These are phyloP conservation scores for Leucoma salicis DNA, from an alignment of 2,888 invertebrate species.

Conservation along the genomic window DNA sequence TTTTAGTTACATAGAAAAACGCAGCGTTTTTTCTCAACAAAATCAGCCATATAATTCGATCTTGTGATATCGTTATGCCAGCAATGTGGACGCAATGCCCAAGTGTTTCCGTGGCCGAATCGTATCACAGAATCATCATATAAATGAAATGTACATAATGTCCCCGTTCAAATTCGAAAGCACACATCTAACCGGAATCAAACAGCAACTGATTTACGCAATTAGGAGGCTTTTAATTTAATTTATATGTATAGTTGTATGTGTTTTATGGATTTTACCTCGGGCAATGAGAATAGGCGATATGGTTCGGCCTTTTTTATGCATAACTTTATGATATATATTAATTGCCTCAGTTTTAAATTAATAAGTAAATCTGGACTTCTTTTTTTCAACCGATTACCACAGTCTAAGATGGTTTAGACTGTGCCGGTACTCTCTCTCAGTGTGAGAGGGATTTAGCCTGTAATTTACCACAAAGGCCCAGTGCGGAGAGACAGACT, in stretches of 20 bases:
- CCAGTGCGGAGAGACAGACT: too few relatives aligned
- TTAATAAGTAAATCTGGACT: too few relatives aligned
- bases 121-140: conserved; percentile 49
- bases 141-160: conserved; percentile 44
- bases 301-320: conserved; percentile 17
- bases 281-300: conserved; percentile 15
- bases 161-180: conserved; percentile 30
- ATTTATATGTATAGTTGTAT: conserved; percentile 12
- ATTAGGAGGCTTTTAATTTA: conserved; percentile 27
- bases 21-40: neutral
- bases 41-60: neutral
- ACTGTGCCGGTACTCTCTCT: neutral
- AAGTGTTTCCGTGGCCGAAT: conserved; percentile 61
- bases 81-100: conserved; percentile 53
- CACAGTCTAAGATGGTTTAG: too few relatives aligned
- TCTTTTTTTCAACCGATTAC: too few relatives aligned
- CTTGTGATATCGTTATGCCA: conserved; percentile 46
- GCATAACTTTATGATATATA: conserved; percentile 21
- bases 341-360: conserved; percentile 21
- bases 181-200: conserved; percentile 29
- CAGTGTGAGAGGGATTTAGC: neutral
- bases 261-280: conserved; percentile 30
- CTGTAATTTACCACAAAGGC: too few relatives aligned
- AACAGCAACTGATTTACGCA: conserved; percentile 33
- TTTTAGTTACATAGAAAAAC: neutral